Evolutionary conservation across 2,797 vertebrate genomes (phyloP).

Genomic region (Trachurus trachurus): DNA sequence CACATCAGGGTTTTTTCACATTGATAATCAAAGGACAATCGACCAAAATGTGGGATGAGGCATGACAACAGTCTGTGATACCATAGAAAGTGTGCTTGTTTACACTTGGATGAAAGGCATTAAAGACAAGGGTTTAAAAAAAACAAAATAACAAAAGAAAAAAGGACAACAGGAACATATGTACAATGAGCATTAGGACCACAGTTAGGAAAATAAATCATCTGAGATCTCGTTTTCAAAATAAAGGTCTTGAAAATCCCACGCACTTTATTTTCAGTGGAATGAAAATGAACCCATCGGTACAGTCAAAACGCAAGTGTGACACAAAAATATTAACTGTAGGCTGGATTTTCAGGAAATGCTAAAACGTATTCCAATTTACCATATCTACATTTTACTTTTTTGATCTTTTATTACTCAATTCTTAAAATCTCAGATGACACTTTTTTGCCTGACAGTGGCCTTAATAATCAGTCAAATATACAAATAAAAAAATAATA

Average conservation of each 20-base stretch:
- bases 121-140: background rate
- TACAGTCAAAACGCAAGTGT: background rate
- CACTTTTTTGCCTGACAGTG: background rate
- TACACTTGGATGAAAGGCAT: background rate
- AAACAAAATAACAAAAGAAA: background rate
- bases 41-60: background rate
- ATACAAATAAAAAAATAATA: background rate
- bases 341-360: background rate
- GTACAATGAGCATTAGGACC: background rate
- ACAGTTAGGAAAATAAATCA: background rate
- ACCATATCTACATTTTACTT: background rate
- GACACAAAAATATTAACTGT: background rate
- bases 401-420: background rate
- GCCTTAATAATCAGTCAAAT: background rate
- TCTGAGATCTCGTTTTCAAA: background rate
- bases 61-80: background rate
- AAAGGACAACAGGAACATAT: background rate
- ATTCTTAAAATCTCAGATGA: background rate
- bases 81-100: background rate
- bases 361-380: background rate
- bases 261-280: background rate
- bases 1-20: constrained; percentile 41
- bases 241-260: background rate
- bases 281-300: background rate
- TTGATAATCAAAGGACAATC: constrained; percentile 14